These are phyloP conservation scores for Cryptophagus acutangulus DNA, from an alignment of 2,888 invertebrate genomes.

Conservation along the genomic window DNA sequence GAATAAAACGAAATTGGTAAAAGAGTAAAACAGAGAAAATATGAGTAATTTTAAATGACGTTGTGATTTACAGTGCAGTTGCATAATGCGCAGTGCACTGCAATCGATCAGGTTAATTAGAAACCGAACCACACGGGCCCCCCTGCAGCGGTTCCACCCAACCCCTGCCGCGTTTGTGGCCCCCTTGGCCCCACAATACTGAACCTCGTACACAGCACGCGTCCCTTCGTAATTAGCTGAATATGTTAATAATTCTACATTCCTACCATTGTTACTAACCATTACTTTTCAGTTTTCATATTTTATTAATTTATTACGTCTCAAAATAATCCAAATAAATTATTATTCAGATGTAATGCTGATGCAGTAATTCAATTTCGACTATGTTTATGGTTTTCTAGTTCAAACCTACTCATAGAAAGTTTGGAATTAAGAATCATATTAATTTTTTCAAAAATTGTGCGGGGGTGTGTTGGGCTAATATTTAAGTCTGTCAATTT, in stretches of 20 bases:
- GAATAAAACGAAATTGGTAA: not conserved
- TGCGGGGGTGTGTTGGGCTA: too few relatives aligned
- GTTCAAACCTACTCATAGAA: too few relatives aligned
- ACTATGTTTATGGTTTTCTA: too few relatives aligned
- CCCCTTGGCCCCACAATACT: slow-evolving; percentile 24
- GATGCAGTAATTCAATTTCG: too few relatives aligned
- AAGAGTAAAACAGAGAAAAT: not conserved
- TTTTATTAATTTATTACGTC: too few relatives aligned
- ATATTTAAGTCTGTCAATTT: too few relatives aligned
- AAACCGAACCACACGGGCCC: slow-evolving; percentile 41
- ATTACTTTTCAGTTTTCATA: slow-evolving; percentile 8
- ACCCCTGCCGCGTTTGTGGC: slow-evolving; percentile 34
- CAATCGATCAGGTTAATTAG: slow-evolving; percentile 47
- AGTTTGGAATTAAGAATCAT: too few relatives aligned
- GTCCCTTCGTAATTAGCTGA: slow-evolving; percentile 31
- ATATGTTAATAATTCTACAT: slow-evolving; percentile 33
- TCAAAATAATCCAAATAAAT: too few relatives aligned
- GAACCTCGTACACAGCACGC: slow-evolving; percentile 26
- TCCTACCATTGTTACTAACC: slow-evolving; percentile 25
- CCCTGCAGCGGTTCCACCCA: slow-evolving; percentile 38
- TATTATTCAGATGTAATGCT: too few relatives aligned
- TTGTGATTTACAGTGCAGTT: slow-evolving; percentile 24
- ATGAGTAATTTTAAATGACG: slow-evolving; percentile 5
- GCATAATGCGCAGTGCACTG: slow-evolving; percentile 32
- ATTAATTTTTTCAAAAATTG: too few relatives aligned